Base-by-base conservation (phyloP, 2,888 invertebrate species). In the Acronicta aceris region DNA sequence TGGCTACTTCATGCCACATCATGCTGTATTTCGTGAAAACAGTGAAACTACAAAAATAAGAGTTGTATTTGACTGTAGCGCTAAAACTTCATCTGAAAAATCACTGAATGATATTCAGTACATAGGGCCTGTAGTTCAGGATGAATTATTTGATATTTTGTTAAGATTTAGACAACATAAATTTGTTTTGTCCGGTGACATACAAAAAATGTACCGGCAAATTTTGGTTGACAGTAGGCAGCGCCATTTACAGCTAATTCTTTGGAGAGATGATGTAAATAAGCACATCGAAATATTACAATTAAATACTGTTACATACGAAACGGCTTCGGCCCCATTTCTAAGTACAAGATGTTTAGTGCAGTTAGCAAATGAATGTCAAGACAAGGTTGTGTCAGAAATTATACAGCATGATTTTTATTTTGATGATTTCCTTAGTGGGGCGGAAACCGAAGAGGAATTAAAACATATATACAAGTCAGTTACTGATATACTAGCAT, bases 351-450 rank as follows among this genome's bases (percentile, higher is more conserved):
- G 75, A 16, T 75, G 71, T 38, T 25, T 75, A 0, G 0, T 51
- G 3, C 69, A 76, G 38, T 51, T 79, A 9, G 56, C 65, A 0
- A 9, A 41, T 0, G 76, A 79, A 41, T 69, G 66, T 48, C 1
- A 16, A 1, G 71, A 80, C 48, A 9, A 9, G 12, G 8, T 25
- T 0, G 58, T 67, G 2, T 46, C 68, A n/a, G 7, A 57, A 0
- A 41, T 64, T 5, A 52, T 68, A 9, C n/a, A 64, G 45, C 25
- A 53, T 12, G 59, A 68, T 40, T 56, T 74, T 50, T 78, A 78
- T 52, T 15, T 67, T 2, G 78, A 79, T 21, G 79, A 78, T 58
- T 33, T 78, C 0, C n/a, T 46, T 2, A 71, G 70, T 5, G 79
- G 76, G 1, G 17, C 65, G 7, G 16, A 59, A 3, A 45, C 45